These are phyloP conservation scores for Drosophila ustulata DNA, from an alignment of 2,888 invertebrate species.

Conservation along the genomic window DNA sequence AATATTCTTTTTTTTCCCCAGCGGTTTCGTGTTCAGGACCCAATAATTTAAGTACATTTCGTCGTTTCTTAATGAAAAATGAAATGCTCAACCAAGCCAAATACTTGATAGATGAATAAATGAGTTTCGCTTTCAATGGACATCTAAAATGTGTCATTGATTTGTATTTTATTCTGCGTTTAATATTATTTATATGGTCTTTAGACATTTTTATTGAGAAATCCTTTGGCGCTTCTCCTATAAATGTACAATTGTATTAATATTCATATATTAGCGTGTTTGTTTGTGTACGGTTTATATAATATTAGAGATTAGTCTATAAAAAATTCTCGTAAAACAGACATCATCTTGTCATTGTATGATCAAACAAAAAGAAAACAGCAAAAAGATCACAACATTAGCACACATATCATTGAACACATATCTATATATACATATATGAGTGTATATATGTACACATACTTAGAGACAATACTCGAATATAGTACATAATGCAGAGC, in stretches of 20 bases:
- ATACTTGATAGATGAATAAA: slow-evolving; percentile 7
- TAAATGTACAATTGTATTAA: background rate
- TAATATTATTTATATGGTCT: slow-evolving; percentile 3
- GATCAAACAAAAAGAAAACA: slow-evolving; percentile 69
- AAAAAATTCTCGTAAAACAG: slow-evolving; percentile 44
- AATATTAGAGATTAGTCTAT: slow-evolving; percentile 45
- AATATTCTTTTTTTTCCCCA: slow-evolving; percentile 25
- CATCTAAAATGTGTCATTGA: slow-evolving; percentile 15
- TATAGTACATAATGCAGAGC: slow-evolving; percentile 51
- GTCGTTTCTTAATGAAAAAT: slow-evolving; percentile 9
- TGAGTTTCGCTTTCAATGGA: slow-evolving; percentile 5
- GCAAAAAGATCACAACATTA: slow-evolving; percentile 62
- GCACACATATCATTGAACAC: slow-evolving; percentile 31
- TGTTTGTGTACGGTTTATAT: slow-evolving; percentile 9
- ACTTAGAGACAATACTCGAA: slow-evolving; percentile 32
- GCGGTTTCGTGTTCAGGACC: slow-evolving; percentile 33
- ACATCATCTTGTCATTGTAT: slow-evolving; percentile 58
- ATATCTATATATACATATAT: background rate
- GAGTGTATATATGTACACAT: background rate
- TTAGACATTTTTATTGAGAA: slow-evolving; percentile 39
- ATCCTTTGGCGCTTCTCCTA: slow-evolving; percentile 43
- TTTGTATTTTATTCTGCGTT: slow-evolving; percentile 19
- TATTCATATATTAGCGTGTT: background rate
- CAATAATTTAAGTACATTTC: slow-evolving; percentile 19
- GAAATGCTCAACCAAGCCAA: slow-evolving; percentile 13